Percentiles rank a stretch among this genome's conserved stretches.
These are phyloP conservation scores for Hemiscyllium ocellatum DNA, from an alignment of 2,113 vertebrate genomes.

Conservation along the genomic window DNA sequence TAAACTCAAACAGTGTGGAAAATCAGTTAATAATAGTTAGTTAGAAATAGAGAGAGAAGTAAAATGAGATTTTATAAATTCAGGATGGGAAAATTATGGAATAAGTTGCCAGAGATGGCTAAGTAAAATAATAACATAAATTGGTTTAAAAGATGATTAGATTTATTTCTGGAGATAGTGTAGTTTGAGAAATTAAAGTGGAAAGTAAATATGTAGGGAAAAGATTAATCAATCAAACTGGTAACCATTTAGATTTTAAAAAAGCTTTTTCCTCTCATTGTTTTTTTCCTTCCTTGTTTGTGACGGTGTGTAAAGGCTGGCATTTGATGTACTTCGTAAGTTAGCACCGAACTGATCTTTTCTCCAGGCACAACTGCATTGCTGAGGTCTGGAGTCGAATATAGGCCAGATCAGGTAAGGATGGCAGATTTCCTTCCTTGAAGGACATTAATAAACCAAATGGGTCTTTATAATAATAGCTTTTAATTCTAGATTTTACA, in stretches of 20 bases:
- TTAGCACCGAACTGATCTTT: too few relatives aligned
- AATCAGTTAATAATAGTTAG: background rate
- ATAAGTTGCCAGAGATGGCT: background rate
- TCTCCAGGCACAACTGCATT: too few relatives aligned
- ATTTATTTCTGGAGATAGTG: background rate
- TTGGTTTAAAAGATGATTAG: background rate
- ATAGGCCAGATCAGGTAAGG: too few relatives aligned
- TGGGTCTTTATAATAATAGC: too few relatives aligned
- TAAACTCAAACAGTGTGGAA: background rate
- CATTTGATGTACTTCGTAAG: too few relatives aligned
- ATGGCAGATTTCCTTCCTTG: too few relatives aligned
- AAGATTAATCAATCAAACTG: background rate
- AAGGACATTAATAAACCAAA: too few relatives aligned
- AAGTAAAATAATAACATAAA: too few relatives aligned
- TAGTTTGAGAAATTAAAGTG: background rate
- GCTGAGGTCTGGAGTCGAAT: too few relatives aligned
- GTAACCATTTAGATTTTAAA: background rate
- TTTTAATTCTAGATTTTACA: too few relatives aligned
- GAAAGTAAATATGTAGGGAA: background rate
- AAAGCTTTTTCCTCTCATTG: background rate
- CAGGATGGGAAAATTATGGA: background rate
- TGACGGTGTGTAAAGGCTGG: too few relatives aligned
- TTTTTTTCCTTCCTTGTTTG: too few relatives aligned
- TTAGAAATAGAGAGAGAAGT: background rate
- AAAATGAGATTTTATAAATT: background rate